Base-by-base conservation (phyloP, 1,140 invertebrate species). In the Brachionus manjavacas region DNA sequence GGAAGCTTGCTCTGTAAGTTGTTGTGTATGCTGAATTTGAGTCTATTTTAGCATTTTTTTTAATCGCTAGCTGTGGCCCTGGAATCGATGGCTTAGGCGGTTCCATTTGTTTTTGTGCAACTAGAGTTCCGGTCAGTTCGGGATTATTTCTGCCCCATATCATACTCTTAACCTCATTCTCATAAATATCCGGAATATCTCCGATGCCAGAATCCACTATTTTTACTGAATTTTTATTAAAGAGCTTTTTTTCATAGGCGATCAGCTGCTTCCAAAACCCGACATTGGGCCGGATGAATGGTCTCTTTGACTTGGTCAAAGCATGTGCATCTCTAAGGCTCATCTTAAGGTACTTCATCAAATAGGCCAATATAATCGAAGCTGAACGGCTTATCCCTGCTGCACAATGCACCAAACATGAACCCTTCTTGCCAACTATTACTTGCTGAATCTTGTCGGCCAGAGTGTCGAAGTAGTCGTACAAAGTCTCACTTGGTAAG, bases 231-330 rank as follows among this genome's bases (percentile, higher is more conserved):
- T 85, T 89, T 8, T 86, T 66, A 14, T 88, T 92, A 68, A 87
- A 87, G 1, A 94, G 86, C 52, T 92, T 90, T 74, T 92, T 90
- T 88, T 97, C 95, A 86, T 86, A 97, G 90, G 91, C 90, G 12
- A 92, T 89, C 23, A 97, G 91, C 88, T 97, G 95, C 79, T 92
- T 91, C 91, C 96, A 96, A 91, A 97, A 97, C 9, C 94, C 94
- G 7, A 93, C 92, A 88, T 97, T 97, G 0, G 95, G 95, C 86
- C 93, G 92, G n/a, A 84, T 74, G 8, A 84, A 70, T 3, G 60
- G 81, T 46, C 81, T 41, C n/a, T 72, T 68, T 11, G 81, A 84
- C 66, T 84, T 74, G 11, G 74, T 72, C 20, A 52, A n/a, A 28
- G n/a, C 23, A 16, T 76, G 68, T 3, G 83, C 83, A 4, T 84